These are phyloP conservation scores for Tetrao urogallus DNA, from an alignment of 2,113 vertebrate genomes.

Conservation along the genomic window DNA sequence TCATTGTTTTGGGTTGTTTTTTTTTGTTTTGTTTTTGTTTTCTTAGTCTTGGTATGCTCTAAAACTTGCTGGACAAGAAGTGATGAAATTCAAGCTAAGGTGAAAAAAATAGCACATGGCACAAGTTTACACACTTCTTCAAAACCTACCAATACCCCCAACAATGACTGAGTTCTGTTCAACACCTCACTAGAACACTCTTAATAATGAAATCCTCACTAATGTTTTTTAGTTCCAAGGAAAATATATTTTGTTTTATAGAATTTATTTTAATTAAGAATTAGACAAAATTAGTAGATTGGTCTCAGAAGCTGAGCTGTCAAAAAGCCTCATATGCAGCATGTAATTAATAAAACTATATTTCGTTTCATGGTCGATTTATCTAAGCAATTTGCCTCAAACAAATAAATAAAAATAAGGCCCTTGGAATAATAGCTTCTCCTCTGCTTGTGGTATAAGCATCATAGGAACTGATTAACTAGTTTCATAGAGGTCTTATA, in stretches of 20 bases:
- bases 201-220: neutral
- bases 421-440: fast-evolving
- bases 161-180: neutral
- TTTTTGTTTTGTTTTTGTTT: neutral
- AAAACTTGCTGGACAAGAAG: neutral
- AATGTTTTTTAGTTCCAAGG: neutral
- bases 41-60: fast-evolving
- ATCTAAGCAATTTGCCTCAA: neutral
- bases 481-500: neutral
- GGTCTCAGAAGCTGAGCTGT: neutral
- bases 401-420: neutral
- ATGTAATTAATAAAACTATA: neutral
- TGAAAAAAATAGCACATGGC: neutral
- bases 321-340: neutral
- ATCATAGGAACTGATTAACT: neutral
- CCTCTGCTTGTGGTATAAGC: neutral
- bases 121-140: neutral
- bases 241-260: neutral
- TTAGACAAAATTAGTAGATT: neutral
- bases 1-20: neutral
- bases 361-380: neutral
- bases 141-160: fast-evolving
- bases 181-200: neutral
- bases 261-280: neutral
- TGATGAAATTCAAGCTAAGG: neutral